Conservation (phyloP, 2,888 invertebrate genomes). For the Parasteatoda lunata region DNA sequence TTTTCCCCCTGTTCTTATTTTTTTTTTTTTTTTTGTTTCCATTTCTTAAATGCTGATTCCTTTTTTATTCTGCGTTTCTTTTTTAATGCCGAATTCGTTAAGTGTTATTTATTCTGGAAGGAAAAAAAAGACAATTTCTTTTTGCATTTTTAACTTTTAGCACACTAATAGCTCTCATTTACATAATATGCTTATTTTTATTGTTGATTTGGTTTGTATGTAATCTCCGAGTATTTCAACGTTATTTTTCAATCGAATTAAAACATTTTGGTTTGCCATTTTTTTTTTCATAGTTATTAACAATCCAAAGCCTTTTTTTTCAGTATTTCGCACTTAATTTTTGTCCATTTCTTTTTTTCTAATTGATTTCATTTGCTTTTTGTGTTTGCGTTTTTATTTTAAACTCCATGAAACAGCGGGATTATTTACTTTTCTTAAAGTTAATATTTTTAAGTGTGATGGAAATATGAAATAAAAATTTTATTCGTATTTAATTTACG, state of each 20-base stretch:
- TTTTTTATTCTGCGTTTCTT: conserved; percentile 38
- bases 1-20: conserved; percentile 1
- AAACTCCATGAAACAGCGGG: neutral
- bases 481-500: too few relatives aligned
- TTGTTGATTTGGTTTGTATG: conserved; percentile 61
- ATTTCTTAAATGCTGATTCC: conserved; percentile 51
- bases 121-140: conserved; percentile 45
- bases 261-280: conserved; percentile 57
- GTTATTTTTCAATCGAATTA: conserved; percentile 66
- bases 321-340: conserved; percentile 65
- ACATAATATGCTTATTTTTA: conserved; percentile 68
- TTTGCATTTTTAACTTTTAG: conserved; percentile 67
- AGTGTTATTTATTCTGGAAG: conserved; percentile 66
- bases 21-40: conserved; percentile 19
- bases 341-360: conserved; percentile 47
- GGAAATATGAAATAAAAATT: too few relatives aligned
- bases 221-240: conserved; percentile 52
- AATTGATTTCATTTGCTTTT: conserved; percentile 48
- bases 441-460: too few relatives aligned
- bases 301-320: conserved; percentile 37
- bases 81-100: conserved; percentile 62
- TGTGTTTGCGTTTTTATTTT: neutral
- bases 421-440: neutral
- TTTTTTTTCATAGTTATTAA: conserved; percentile 28
- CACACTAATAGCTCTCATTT: conserved; percentile 67